Evolutionary conservation across 2,888 invertebrate genomes (phyloP).

Genomic region (Brenthis daphne): DNA sequence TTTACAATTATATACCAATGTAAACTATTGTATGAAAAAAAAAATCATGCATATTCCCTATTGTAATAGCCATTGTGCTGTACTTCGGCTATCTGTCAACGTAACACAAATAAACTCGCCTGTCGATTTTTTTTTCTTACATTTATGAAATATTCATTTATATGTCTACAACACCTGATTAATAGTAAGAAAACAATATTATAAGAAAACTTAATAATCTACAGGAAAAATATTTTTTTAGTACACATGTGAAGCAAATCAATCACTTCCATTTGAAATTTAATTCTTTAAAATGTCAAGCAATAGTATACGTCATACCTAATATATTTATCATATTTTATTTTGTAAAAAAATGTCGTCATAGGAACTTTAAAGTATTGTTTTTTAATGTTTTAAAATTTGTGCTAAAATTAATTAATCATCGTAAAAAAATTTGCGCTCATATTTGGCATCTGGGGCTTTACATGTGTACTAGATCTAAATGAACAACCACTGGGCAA

Average conservation of each 20-base stretch:
- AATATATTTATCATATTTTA: no score
- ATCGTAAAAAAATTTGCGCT: slow-evolving; percentile 8
- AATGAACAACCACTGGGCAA: background rate
- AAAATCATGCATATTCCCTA: no score
- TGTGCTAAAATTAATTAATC: slow-evolving; percentile 4
- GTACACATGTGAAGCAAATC: slow-evolving; percentile 14
- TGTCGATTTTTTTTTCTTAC: no score
- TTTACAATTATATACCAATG: no score
- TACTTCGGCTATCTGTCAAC: no score
- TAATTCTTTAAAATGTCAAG: slow-evolving; percentile 3
- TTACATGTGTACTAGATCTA: slow-evolving; percentile 14
- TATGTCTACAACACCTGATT: background rate
- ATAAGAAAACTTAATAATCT: slow-evolving; percentile 4
- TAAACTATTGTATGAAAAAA: no score
- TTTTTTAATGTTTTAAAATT: slow-evolving; percentile 8
- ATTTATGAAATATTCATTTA: no score
- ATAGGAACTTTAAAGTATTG: slow-evolving; percentile 1
- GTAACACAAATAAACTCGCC: no score
- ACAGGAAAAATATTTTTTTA: slow-evolving; percentile 1
- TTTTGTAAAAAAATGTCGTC: background rate
- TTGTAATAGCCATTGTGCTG: no score
- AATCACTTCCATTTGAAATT: background rate
- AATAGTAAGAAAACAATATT: background rate
- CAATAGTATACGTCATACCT: background rate
- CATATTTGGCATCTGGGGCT: background rate